These are phyloP conservation scores for Scophthalmus maximus DNA, from an alignment of 2,113 vertebrate species.

Conservation along the genomic window DNA sequence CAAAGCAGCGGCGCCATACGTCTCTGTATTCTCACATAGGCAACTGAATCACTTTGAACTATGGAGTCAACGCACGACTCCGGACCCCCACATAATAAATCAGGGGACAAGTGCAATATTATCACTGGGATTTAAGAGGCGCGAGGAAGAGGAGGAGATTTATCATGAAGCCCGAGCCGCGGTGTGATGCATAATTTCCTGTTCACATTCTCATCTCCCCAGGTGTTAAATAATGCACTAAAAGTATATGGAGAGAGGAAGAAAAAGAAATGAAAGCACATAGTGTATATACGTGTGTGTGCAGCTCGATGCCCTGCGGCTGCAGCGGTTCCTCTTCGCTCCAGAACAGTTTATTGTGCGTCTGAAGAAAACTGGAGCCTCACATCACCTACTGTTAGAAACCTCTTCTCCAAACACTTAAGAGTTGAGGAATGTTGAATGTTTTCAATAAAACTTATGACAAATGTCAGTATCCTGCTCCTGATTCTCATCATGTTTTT, in stretches of 20 bases:
- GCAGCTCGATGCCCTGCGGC: background rate
- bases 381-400: background rate
- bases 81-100: slow-evolving; percentile 61
- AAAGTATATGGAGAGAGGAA: slow-evolving; percentile 8
- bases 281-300: background rate
- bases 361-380: background rate
- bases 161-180: slow-evolving; percentile 25
- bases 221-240: slow-evolving; percentile 41
- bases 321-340: background rate
- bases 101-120: slow-evolving; percentile 37
- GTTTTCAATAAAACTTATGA: too few species aligned
- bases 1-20: background rate
- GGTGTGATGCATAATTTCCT: slow-evolving; percentile 43
- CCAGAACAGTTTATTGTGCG: background rate
- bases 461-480: too few species aligned
- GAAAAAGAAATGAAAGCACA: background rate
- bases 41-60: slow-evolving; percentile 52
- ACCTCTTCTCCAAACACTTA: background rate
- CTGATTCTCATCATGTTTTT: too few species aligned
- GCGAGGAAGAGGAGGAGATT: slow-evolving; percentile 33
- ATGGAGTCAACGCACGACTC: slow-evolving; percentile 43
- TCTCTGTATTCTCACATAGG: background rate
- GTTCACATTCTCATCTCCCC: slow-evolving; percentile 32
- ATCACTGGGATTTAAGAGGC: slow-evolving; percentile 28
- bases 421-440: too few species aligned